Evolutionary conservation across 2,797 vertebrate species (phyloP), one percentile per base, ranked within the genome.

Genomic region (Clarias fuscus): DNA sequence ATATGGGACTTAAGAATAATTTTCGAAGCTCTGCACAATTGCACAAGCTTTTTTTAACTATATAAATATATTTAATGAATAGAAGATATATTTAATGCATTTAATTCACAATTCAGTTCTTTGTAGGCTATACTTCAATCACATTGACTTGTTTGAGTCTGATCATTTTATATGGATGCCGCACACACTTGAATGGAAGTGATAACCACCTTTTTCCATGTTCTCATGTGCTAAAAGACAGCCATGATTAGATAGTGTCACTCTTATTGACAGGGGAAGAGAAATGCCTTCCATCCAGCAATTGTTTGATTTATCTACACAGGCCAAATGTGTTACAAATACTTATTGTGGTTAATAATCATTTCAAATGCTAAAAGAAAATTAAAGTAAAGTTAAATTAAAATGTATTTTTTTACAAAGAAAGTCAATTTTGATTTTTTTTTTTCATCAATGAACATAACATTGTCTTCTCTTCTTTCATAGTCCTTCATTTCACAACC

Each of bases 21-120:
- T 70, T 30, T 87, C 43, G 71, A 4, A 73, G 70, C 43, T 65
- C 30, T 20, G 61, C 43, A 59, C 43, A 14, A 22, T 79, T 68
- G 75, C 43, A 85, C 68, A 10, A 48, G 56, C 88, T 89, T 27
- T 80, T 86, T 58, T 4, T 1, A 33, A 37, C 91, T 89, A 53
- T 53, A 53, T 13, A 53, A 11, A 53, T 53, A 53, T 53, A 13
- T 53, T 53, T 53, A 89, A 80, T 33, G 61, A 20, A 8, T 62
- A 83, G 15, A 33, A 53, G 2, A 79, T 64, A 62, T 40, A 62
- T 62, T 62, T 15, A 37, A 59, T n/a, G 13, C 14, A 77, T 90
- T 85, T 58, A 2, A 84, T 10, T 71, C 68, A 53, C 48, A 53
- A 11, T 30, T 15, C 17, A 71, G 17, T 43, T 15, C 43, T 67